These are phyloP conservation scores for Blastobasis lacticolella DNA, from an alignment of 2,888 invertebrate species.

Conservation along the genomic window DNA sequence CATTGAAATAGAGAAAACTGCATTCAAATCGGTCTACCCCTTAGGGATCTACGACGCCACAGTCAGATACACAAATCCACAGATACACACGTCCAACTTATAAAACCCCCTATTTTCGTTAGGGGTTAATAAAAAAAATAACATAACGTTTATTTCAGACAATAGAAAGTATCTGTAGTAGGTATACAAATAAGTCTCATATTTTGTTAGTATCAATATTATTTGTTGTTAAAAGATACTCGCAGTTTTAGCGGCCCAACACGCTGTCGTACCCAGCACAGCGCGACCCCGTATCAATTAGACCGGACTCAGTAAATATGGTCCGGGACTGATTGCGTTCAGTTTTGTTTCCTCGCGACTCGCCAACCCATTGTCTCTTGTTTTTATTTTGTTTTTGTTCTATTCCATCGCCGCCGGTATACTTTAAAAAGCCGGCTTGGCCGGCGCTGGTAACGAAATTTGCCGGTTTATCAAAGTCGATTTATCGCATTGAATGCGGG, in stretches of 20 bases:
- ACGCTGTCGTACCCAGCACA: slow-evolving; percentile 25
- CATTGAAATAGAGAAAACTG: too few species aligned
- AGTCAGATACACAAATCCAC: too few species aligned
- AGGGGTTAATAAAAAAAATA: too few species aligned
- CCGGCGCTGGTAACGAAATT: slow-evolving; percentile 8
- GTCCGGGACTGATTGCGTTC: slow-evolving; percentile 45
- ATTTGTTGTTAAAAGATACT: too few species aligned
- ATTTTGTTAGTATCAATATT: too few species aligned
- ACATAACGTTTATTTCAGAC: too few species aligned
- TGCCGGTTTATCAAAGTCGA: slow-evolving; percentile 9
- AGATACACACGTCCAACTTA: too few species aligned
- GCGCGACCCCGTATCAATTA: slow-evolving; percentile 59
- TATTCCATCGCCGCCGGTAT: background rate
- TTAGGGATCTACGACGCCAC: too few species aligned
- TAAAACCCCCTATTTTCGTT: too few species aligned
- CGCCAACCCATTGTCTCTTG: slow-evolving; percentile 28
- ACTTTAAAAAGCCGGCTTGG: slow-evolving; percentile 3
- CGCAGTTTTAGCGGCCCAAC: slow-evolving; percentile 27
- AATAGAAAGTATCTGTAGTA: too few species aligned
- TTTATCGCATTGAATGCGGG: slow-evolving; percentile 6
- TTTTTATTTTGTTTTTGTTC: slow-evolving; percentile 14
- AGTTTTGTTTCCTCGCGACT: slow-evolving; percentile 39
- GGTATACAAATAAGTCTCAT: too few species aligned
- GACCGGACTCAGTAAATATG: slow-evolving; percentile 53
- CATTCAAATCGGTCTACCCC: too few species aligned